Conservation (phyloP, 2,888 invertebrate genomes). For the Poecilus cupreus region DNA sequence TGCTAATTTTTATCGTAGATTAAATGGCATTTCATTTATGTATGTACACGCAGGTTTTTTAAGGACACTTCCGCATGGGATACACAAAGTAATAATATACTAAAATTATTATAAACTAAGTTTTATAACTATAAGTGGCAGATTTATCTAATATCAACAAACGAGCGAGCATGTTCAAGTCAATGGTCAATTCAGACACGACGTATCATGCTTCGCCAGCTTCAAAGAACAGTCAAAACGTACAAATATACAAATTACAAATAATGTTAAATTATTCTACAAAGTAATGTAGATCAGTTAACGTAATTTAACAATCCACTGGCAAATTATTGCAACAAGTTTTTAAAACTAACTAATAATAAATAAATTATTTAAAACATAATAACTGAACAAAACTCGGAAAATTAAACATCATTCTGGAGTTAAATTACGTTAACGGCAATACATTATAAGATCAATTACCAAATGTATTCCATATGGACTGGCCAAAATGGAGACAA, state of each 20-base stretch:
- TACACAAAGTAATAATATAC: constrained; percentile 49
- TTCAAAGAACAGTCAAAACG: constrained; percentile 31
- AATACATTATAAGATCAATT: constrained; percentile 39
- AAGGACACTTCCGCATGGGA: constrained; percentile 59
- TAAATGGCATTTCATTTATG: constrained; percentile 32
- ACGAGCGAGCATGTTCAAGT: neutral
- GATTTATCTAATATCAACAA: constrained; percentile 55
- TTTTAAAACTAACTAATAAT: neutral
- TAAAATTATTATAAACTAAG: constrained; percentile 39
- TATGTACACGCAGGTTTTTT: constrained; percentile 41
- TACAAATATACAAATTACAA: constrained; percentile 41
- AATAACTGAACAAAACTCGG: neutral
- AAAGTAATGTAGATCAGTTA: neutral
- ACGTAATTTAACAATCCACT: constrained; percentile 16
- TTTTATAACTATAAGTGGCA: constrained; percentile 40
- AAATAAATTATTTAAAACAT: neutral
- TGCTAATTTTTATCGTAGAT: neutral
- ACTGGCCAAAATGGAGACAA: constrained; percentile 26
- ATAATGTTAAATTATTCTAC: constrained; percentile 33
- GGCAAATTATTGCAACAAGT: neutral
- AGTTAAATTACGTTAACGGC: constrained; percentile 21
- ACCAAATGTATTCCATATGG: constrained; percentile 51
- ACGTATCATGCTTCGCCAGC: neutral
- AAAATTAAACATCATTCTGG: neutral
- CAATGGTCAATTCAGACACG: neutral